Evolutionary conservation across 2,113 vertebrate species (phyloP), one percentile per base, ranked within the genome.

Genomic region (Anoplopoma fimbria): DNA sequence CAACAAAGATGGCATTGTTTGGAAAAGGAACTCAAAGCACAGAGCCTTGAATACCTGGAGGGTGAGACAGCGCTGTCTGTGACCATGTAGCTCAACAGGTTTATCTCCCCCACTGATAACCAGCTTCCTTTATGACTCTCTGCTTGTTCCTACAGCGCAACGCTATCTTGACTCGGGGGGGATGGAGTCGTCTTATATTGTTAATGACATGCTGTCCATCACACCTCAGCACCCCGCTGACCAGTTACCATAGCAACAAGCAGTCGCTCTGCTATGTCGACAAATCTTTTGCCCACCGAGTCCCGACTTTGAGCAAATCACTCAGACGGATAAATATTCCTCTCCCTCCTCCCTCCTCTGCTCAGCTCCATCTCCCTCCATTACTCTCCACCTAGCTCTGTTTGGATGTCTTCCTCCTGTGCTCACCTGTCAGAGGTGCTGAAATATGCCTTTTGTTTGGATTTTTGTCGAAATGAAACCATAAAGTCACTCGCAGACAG

Each of bases 391-490:
- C 73, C 36, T 12, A 1, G 49, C 73, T 49, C 57, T 45, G 75
- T 87, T 81, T 75, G 53, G 64, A 86, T 40, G 55, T 83, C 81
- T 75, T 79, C 69, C 63, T 87, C 69, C 47, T 71, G 63, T 75
- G 72, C 79, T 89, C 79, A 87, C 82, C 87, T 86, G 83, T 91
- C 89, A 91, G 61, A 19, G 65, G 53, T 34, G 88, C 34, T 89
- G 74, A 72, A 84, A 83, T 81, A 71, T 70, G 13, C 49, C 77
- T 60, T 70, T 83, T 82, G 76, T 82, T 27, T 84, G 5, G 14
- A 1, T 12, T 13, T 40, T 47, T 79, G 1, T 34, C 49, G 69
- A 64, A 86, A 84, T 77, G 78, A 84, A 82, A 79, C 81, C 69
- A 74, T 87, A 83, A 92, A 91, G 71, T 77, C 78, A 12, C 40